A percentile compares a stretch with the other conserved stretches of the same genome.
Conservation (phyloP, 1,140 invertebrate genomes). For the Bombus consobrinus region DNA sequence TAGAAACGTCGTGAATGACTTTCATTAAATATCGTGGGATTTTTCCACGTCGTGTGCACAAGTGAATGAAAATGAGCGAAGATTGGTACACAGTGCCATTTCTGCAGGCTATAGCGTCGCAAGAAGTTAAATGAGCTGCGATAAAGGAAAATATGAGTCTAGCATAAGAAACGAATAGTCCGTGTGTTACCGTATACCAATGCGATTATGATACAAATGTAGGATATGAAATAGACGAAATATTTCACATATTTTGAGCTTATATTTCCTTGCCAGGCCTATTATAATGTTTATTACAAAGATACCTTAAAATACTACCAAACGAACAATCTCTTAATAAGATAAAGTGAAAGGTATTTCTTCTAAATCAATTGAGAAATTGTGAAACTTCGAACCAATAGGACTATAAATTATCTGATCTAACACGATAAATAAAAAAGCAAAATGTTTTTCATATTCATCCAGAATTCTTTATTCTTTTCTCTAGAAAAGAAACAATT, state of each 20-base stretch:
- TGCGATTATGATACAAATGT: neutral
- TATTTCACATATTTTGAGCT: neutral
- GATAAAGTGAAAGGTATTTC: neutral
- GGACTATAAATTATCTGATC: neutral
- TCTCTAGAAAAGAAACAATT: no score
- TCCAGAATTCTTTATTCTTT: no score
- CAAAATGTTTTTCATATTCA: no score
- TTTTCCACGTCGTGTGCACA: neutral
- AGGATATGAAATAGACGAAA: neutral
- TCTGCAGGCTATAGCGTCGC: neutral
- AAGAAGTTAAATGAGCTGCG: conserved; percentile 27
- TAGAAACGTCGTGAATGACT: neutral
- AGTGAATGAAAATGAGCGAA: conserved; percentile 10
- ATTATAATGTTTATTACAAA: neutral
- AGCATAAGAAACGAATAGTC: neutral
- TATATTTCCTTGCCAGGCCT: neutral
- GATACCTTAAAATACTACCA: neutral
- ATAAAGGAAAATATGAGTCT: neutral
- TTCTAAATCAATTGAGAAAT: neutral
- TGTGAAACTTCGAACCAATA: neutral
- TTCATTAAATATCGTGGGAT: neutral
- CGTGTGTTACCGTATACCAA: neutral
- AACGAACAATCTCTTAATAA: neutral
- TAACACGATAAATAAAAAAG: no score
- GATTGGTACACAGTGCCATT: neutral